These are phyloP conservation scores for Melanchra persicariae DNA, from an alignment of 2,888 invertebrate species.

Conservation along the genomic window DNA sequence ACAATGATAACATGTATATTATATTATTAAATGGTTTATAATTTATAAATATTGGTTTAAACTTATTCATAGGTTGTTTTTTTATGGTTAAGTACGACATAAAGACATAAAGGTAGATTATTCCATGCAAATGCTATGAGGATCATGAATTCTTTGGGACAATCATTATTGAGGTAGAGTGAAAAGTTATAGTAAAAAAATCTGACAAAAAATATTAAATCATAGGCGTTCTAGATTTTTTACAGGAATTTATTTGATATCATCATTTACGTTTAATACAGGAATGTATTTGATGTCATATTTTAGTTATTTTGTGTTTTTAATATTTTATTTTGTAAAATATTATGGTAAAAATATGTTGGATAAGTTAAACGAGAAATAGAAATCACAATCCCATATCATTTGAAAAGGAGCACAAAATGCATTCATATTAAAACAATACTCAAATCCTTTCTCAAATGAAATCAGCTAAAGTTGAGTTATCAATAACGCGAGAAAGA, in stretches of 20 bases:
- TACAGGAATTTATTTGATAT: neutral
- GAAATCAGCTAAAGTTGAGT: neutral
- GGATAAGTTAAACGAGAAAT: neutral
- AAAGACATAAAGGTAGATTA: slow-evolving; percentile 17
- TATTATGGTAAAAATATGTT: neutral
- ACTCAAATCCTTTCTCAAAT: slow-evolving; percentile 26
- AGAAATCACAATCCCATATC: slow-evolving; percentile 54
- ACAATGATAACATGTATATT: slow-evolving; percentile 81
- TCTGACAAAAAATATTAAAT: neutral
- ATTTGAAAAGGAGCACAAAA: slow-evolving; percentile 57
- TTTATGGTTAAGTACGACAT: slow-evolving; percentile 60
- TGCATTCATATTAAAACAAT: slow-evolving; percentile 41
- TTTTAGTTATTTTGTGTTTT: neutral
- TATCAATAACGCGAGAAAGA: neutral
- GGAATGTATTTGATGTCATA: neutral
- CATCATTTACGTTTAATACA: too few species aligned
- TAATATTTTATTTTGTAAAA: neutral
- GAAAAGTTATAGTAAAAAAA: neutral
- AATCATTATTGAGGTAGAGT: slow-evolving; percentile 11
- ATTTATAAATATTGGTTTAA: slow-evolving; percentile 71
- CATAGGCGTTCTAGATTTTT: neutral
- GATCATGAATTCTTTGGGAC: slow-evolving; percentile 30
- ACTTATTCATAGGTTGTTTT: slow-evolving; percentile 49
- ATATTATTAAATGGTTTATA: slow-evolving; percentile 63
- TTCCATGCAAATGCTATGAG: slow-evolving; percentile 49